phyloP scores from a whole-genome alignment of 2,797 vertebrate species.

The Fistularia tabacaria region DNA sequence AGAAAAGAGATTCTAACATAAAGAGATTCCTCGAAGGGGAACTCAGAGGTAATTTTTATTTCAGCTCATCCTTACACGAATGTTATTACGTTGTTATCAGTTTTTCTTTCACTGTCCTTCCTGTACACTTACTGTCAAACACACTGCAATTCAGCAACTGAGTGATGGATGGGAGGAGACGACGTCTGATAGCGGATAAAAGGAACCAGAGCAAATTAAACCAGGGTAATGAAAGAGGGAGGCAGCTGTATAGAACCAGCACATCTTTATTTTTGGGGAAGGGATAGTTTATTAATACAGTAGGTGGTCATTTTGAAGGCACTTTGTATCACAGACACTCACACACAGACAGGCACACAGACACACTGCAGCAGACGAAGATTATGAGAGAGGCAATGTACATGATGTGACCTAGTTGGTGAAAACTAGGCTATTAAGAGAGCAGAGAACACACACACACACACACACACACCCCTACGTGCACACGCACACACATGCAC shows the following conservation, averaged over 20 bases:
- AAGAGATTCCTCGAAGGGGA: too few relatives aligned
- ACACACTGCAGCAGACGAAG: slow-evolving; percentile 42
- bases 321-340: slow-evolving; percentile 23
- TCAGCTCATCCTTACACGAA: too few relatives aligned
- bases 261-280: slow-evolving; percentile 26
- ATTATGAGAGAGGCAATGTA: slow-evolving; percentile 50
- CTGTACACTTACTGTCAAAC: background rate
- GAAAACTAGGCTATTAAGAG: slow-evolving; percentile 56
- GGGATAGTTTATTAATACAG: slow-evolving; percentile 48
- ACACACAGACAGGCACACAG: slow-evolving; percentile 2
- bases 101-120: background rate
- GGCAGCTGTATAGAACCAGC: slow-evolving; percentile 4
- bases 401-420: slow-evolving; percentile 62
- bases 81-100: too few relatives aligned
- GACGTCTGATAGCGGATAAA: background rate
- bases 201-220: slow-evolving; percentile 38
- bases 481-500: too few relatives aligned
- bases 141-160: background rate
- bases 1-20: slow-evolving; percentile 1
- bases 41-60: background rate
- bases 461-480: too few relatives aligned
- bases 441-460: too few relatives aligned
- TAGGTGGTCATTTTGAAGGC: slow-evolving; percentile 43
- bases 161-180: too few relatives aligned
- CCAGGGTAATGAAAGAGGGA: slow-evolving; percentile 13